These are phyloP conservation scores for Gila orcuttii DNA, from an alignment of 2,113 vertebrate genomes.

Conservation along the genomic window DNA sequence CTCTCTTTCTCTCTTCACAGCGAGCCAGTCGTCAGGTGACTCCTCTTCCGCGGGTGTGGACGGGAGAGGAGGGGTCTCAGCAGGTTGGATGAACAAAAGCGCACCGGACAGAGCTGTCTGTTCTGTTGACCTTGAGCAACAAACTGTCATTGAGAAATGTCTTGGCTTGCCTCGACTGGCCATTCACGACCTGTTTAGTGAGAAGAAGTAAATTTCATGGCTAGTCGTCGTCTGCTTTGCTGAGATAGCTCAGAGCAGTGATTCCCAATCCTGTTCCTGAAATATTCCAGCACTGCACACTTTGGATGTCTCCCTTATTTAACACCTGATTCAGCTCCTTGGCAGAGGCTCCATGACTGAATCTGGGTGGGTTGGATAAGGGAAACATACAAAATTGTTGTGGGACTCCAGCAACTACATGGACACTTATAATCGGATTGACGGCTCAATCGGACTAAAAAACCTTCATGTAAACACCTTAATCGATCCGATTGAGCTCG, in stretches of 20 bases:
- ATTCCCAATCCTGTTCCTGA: not conserved
- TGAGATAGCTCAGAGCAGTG: not conserved
- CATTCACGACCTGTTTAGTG: not conserved
- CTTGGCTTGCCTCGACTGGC: constrained; percentile 64
- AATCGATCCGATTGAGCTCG: no score
- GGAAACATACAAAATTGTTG: not conserved
- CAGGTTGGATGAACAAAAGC: constrained; percentile 25
- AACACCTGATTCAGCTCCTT: not conserved
- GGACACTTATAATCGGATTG: no score
- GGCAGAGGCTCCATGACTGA: not conserved
- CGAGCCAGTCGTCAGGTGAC: constrained; percentile 6
- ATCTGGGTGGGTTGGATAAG: not conserved
- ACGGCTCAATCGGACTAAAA: no score
- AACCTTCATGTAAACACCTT: no score
- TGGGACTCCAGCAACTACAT: not conserved
- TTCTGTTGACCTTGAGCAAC: constrained; percentile 57
- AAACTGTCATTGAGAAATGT: constrained; percentile 72
- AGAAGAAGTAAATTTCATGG: not conserved
- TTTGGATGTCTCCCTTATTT: not conserved
- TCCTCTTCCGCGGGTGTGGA: constrained; percentile 42
- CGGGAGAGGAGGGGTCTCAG: constrained; percentile 22
- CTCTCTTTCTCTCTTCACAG: not conserved
- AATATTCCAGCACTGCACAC: not conserved
- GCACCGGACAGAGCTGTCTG: constrained; percentile 1
- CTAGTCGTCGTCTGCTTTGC: not conserved